phyloP scores from a whole-genome alignment of 1,140 invertebrate genomes.

The Diorhabda sublineata region DNA sequence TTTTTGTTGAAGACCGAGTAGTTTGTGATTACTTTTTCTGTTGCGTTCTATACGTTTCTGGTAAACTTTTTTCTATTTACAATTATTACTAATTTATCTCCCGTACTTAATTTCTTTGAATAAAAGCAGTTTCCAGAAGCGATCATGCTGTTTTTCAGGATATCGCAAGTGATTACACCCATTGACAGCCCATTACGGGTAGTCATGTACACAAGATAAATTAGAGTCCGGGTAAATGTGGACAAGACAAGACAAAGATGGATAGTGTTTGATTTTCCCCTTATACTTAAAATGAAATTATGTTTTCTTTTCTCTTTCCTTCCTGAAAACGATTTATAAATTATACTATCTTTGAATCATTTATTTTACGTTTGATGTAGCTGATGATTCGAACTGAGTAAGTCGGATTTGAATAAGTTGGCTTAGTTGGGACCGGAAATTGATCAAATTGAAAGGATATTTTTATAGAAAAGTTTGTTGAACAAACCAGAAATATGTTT shows the following conservation, averaged over 20 bases:
- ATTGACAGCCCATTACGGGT: constrained; percentile 24
- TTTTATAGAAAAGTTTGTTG: background rate
- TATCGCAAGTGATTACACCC: background rate
- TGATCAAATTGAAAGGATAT: background rate
- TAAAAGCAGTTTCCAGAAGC: too few relatives aligned
- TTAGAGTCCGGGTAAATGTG: constrained; percentile 33
- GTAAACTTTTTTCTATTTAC: too few relatives aligned
- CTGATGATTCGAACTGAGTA: background rate
- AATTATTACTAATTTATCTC: too few relatives aligned
- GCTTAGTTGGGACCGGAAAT: background rate
- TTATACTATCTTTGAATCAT: background rate
- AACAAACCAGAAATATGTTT: too few relatives aligned
- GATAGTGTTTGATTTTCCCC: constrained; percentile 15
- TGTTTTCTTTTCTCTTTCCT: background rate
- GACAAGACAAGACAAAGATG: constrained; percentile 37
- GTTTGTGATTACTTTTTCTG: too few relatives aligned
- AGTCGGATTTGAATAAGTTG: background rate
- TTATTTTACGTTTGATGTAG: background rate
- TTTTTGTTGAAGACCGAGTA: too few relatives aligned
- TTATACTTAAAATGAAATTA: background rate
- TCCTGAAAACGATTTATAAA: background rate
- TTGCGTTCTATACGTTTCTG: too few relatives aligned
- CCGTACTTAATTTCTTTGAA: too few relatives aligned
- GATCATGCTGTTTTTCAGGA: too few relatives aligned
- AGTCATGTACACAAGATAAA: constrained; percentile 37